Conservation (phyloP, 2,888 invertebrate genomes). For the Steinernema scapterisci region DNA sequence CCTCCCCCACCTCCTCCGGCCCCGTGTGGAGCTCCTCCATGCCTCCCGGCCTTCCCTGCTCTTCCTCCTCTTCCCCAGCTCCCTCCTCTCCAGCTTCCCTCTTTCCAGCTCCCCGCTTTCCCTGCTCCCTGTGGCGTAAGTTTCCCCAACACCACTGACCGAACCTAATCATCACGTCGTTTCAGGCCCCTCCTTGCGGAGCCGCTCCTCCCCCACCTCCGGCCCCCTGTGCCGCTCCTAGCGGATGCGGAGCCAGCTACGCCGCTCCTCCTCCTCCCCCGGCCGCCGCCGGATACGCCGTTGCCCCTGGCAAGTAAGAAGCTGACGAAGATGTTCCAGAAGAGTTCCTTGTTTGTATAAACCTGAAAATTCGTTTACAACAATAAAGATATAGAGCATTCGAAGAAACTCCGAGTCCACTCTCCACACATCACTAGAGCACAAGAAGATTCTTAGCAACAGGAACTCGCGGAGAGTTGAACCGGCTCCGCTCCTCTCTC, state of each 20-base stretch:
- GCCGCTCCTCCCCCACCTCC: conserved; percentile 23
- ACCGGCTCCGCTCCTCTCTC: no score
- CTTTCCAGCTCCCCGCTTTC: not conserved
- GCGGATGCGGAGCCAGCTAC: conserved; percentile 24
- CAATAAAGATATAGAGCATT: not conserved
- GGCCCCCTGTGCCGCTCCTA: conserved; percentile 14
- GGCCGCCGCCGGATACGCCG: conserved; percentile 3
- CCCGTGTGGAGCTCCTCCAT: conserved; percentile 13
- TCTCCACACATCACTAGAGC: no score
- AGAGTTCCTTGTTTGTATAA: not conserved
- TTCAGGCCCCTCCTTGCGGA: not conserved
- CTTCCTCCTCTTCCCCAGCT: conserved; percentile 25
- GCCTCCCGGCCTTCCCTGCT: not conserved
- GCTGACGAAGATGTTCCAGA: not conserved
- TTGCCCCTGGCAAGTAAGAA: conserved; percentile 12
- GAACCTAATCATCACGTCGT: no score
- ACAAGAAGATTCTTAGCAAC: no score
- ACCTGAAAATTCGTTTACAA: not conserved
- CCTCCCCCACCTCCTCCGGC: conserved; percentile 6
- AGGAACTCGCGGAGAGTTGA: no score
- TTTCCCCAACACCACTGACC: no score
- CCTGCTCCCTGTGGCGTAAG: conserved; percentile 12
- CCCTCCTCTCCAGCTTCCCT: conserved; percentile 2
- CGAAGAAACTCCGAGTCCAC: not conserved
- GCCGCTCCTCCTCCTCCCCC: conserved; percentile 19